A percentile compares a stretch with the other conserved stretches of the same genome.
phyloP scores from a whole-genome alignment of 2,797 vertebrate genomes.

The Macrochelys suwanniensis region DNA sequence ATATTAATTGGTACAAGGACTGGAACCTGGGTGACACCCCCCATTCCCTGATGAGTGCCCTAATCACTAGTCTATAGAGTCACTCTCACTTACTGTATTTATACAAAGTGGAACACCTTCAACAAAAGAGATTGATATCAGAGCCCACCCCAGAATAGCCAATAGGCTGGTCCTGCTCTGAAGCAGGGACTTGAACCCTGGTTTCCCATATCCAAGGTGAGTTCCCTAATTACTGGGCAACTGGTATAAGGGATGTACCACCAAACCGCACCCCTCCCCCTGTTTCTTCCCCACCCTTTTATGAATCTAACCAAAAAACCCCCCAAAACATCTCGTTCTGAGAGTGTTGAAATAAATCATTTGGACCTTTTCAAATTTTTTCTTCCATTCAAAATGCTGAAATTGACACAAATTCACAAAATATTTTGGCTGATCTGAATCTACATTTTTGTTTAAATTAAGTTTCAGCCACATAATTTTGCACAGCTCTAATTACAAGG shows the following conservation, averaged over 20 bases:
- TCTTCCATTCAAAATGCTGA: neutral
- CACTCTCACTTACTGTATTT: neutral
- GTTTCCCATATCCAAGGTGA: neutral
- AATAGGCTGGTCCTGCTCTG: neutral
- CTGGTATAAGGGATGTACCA: neutral
- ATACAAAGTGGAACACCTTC: neutral
- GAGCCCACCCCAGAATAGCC: neutral
- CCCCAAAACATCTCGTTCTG: neutral
- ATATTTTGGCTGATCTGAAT: neutral
- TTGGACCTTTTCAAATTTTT: neutral
- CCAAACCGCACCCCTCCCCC: too few species aligned
- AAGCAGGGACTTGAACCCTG: neutral
- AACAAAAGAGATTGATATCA: neutral
- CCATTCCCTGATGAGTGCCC: neutral
- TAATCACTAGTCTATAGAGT: neutral
- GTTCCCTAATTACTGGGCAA: neutral
- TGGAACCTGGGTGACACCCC: neutral
- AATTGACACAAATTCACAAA: neutral
- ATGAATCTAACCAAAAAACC: neutral
- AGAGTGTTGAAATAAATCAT: neutral
- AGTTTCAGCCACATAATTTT: neutral
- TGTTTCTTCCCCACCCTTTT: too few species aligned
- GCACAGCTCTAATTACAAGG: neutral
- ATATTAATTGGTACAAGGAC: neutral
- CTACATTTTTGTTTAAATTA: neutral